Base-by-base conservation (phyloP, 2,888 invertebrate genomes). In the Eudasyphora cyanicolor region DNA sequence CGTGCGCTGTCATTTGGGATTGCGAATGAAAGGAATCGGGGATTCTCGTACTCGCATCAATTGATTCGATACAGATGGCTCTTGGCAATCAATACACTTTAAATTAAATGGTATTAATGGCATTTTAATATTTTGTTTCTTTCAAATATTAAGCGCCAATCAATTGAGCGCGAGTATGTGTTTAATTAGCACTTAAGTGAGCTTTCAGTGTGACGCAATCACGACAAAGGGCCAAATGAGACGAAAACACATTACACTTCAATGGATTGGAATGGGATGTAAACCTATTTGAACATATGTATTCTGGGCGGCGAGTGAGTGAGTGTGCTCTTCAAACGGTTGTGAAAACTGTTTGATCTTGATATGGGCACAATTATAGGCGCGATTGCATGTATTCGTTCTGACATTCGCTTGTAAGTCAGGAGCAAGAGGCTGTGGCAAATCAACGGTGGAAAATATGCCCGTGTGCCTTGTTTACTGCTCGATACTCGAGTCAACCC, bases 1-100 rank as follows among this genome's bases (percentile, higher is more conserved):
- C 35, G n/a, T 62, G 60, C 45, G 76, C 62, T 79, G 79, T 49
- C 78, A 71, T 79, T 70, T 76, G 78, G 78, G 64, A 71, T 14
- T 38, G n/a, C 1, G 24, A 57, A 38, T 12, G 8, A 32, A 62
- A 42, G 67, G 67, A 67, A 24, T 67, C 42, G 35, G 42, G 62
- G 38, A 2, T 8, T 6, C 45, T 5, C 17, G 17, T 12, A 27
- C 57, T 57, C 57, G 64, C 35, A 12, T 71, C 51, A 62, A 71
- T 62, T 71, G 60, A 62, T 77, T 77, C 17, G 62, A 62, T 60
- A 29, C 49, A 78, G 32, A 71, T 76, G 62, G 38, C 51, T 71
- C 38, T 64, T 42, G 64, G 42, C 73, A 73, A 54, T 79, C 73
- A 54, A 73, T 79, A 73, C 73, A 54, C 54, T 54, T 54, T 45